Percentiles rank a stretch among this genome's conserved stretches.
Conservation (phyloP, 2,113 vertebrate species). For the Hippoglossus stenolepis region DNA sequence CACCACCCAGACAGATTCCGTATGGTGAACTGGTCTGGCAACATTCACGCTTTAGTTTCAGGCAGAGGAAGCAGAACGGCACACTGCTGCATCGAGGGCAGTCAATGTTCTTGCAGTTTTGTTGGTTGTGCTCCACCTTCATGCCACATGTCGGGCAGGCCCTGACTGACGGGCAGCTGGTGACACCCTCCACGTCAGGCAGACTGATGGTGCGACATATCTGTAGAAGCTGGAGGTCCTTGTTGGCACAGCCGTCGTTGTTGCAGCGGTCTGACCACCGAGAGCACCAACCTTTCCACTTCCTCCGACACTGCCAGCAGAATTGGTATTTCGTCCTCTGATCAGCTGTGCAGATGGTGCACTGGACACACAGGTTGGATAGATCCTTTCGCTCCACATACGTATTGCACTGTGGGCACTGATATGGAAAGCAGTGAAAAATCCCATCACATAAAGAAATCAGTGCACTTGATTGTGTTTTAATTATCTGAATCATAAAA, state of each 20-base stretch:
- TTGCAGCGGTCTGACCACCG: slow-evolving; percentile 51
- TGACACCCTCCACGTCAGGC: not conserved
- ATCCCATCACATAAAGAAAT: not conserved
- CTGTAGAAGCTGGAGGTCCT: slow-evolving; percentile 40
- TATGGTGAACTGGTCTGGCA: slow-evolving; percentile 50
- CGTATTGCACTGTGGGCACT: slow-evolving; percentile 50
- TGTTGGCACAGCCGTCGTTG: slow-evolving; percentile 64
- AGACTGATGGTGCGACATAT: slow-evolving; percentile 26
- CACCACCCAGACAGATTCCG: slow-evolving; percentile 45
- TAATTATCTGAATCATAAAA: not conserved
- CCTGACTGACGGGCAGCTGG: slow-evolving; percentile 67
- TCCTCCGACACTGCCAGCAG: slow-evolving; percentile 77
- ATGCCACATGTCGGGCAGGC: slow-evolving; percentile 78
- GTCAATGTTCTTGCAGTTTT: slow-evolving; percentile 72
- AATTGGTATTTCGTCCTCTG: slow-evolving; percentile 53
- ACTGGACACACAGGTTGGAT: slow-evolving; percentile 49
- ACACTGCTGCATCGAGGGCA: slow-evolving; percentile 72
- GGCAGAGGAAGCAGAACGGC: slow-evolving; percentile 80
- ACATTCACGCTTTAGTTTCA: slow-evolving; percentile 69
- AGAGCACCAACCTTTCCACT: slow-evolving; percentile 64
- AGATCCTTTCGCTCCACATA: slow-evolving; percentile 20
- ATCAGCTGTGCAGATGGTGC: slow-evolving; percentile 41
- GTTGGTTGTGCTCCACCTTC: slow-evolving; percentile 70
- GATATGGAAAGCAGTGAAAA: not conserved
- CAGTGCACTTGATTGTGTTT: not conserved